Base-by-base conservation (phyloP, 1,140 invertebrate species). In the Drosophila pachea region DNA sequence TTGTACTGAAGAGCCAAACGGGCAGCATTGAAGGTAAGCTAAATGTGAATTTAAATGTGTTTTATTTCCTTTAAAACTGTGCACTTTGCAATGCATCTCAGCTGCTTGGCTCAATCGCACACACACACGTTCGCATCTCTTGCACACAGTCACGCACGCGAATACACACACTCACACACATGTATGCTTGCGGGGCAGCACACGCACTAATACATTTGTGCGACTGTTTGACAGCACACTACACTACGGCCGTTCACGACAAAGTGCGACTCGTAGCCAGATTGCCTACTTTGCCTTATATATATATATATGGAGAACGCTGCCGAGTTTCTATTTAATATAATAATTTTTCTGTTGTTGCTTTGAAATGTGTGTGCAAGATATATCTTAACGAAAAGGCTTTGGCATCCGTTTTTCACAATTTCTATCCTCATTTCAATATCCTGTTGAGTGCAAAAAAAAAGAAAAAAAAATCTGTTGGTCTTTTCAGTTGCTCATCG, bases 311-410 rank as follows among this genome's bases (percentile, higher is more conserved):
- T 22, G 22, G 22, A 16, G 73, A 61, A 56, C 47, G 58, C 64
- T 71, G 48, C 63, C 59, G 64, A 83, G 75, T 77, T 84, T 84
- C 69, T 63, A 63, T 76, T 81, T 81, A 74, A 68, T 52, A 68
- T 49, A 56, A 35, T 59, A 58, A 43, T 50, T 59, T 73, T 76
- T 68, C 59, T 38, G 31, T 38, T n/a, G 8, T 4, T 8, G 14
- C 47, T 38, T 60, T 52, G 16, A 67, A 65, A 36, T 65, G 45
- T 55, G 64, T 45, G 22, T 53, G 32, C 36, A 54, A n/a, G n/a
- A 40, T 12, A 0, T 22, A 22, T 22, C 22, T 22, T 22, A 22
- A 22, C 22, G 22, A 22, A 22, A 22, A 22, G 22, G 22, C 1
- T 22, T 22, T 22, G 1, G 22, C 22, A 22, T 22, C 3, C 22